Conservation (phyloP, 2,888 invertebrate species). For the Apantesis nais region DNA sequence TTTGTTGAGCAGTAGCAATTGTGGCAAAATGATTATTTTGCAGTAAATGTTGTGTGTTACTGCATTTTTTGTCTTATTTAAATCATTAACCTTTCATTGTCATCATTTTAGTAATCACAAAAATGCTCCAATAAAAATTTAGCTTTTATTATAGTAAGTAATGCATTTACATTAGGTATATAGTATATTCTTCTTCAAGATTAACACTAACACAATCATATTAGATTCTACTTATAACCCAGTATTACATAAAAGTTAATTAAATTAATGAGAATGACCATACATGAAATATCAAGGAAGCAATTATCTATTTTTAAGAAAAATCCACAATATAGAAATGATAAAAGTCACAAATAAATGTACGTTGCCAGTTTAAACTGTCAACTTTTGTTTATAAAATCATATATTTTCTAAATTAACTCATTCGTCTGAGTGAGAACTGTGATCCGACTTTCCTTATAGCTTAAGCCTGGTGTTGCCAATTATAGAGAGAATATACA, state of each 20-base stretch:
- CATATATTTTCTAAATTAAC: no score
- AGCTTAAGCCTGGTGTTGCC: no score
- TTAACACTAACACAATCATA: not conserved
- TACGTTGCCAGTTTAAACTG: not conserved
- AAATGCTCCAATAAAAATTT: not conserved
- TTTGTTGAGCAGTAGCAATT: not conserved
- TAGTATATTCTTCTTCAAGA: not conserved
- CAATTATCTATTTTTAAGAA: not conserved
- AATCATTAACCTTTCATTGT: not conserved
- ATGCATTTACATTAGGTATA: not conserved
- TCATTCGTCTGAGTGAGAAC: no score
- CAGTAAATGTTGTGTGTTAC: constrained; percentile 23
- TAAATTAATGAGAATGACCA: not conserved
- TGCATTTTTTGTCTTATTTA: constrained; percentile 16
- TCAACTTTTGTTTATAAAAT: no score
- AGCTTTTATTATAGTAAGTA: not conserved
- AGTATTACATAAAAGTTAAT: not conserved
- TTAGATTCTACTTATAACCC: not conserved
- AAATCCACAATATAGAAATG: not conserved
- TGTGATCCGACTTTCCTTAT: no score
- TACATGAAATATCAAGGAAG: not conserved
- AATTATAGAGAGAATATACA: no score
- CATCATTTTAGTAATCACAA: not conserved
- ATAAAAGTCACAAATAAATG: no score
- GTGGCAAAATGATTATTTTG: constrained; percentile 26